Conservation (phyloP, 2,113 vertebrate genomes). For the Rattus rattus region DNA sequence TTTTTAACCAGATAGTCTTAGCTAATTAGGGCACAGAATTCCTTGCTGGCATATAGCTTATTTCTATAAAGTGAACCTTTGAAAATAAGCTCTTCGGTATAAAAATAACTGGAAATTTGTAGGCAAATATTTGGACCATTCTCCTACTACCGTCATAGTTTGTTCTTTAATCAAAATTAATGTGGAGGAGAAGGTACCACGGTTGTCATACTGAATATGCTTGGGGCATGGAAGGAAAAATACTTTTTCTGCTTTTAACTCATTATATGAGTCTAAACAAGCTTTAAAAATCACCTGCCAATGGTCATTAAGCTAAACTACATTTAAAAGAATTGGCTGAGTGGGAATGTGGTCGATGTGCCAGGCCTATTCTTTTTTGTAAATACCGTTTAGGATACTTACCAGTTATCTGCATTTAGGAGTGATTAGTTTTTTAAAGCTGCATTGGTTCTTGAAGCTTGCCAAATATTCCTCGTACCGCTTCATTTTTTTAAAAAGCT, state of each 20-base stretch:
- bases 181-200: neutral
- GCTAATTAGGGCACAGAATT: neutral
- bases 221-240: conserved; percentile 38
- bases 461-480: neutral
- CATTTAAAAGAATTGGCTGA: conserved; percentile 49
- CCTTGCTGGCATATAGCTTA: neutral
- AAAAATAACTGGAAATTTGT: neutral
- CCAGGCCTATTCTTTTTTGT: conserved; percentile 48
- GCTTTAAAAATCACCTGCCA: conserved; percentile 67
- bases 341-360: neutral
- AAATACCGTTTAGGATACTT: conserved; percentile 44
- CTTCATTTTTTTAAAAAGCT: conserved; percentile 20
- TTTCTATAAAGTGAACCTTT: neutral
- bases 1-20: neutral
- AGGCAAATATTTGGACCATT: neutral
- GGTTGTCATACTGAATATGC: conserved; percentile 35
- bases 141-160: neutral
- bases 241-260: conserved; percentile 15
- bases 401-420: neutral
- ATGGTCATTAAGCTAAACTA: conserved; percentile 50
- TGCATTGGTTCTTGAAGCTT: conserved; percentile 1
- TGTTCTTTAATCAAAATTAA: conserved; percentile 27
- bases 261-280: neutral
- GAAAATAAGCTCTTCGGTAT: neutral
- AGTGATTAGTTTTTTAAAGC: neutral